phyloP scores from a whole-genome alignment of 2,888 invertebrate genomes.

The Encarsia formosa region DNA sequence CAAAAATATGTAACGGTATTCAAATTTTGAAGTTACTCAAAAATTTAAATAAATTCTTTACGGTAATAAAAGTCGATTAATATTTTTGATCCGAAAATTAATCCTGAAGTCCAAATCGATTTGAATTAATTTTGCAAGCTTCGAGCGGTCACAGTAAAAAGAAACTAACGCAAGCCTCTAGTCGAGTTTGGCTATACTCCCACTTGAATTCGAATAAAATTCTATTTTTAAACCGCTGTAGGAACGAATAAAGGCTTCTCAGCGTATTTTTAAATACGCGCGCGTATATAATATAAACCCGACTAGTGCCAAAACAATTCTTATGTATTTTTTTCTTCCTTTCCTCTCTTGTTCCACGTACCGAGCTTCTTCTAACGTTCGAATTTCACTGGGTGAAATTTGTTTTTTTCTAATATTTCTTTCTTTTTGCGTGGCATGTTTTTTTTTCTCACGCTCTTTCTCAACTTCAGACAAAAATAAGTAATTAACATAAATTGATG shows the following conservation, averaged over 20 bases:
- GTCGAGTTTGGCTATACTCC: not conserved
- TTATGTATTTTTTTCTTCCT: too few species aligned
- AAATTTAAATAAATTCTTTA: too few species aligned
- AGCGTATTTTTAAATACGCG: constrained; percentile 17
- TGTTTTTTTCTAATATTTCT: not conserved
- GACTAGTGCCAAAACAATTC: too few species aligned
- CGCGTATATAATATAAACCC: too few species aligned
- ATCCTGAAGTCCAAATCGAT: not conserved
- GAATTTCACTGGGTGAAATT: not conserved
- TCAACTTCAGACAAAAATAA: too few species aligned
- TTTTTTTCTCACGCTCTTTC: too few species aligned
- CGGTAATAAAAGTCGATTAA: too few species aligned
- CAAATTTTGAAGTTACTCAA: too few species aligned
- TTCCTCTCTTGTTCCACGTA: not conserved
- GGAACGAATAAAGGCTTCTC: constrained; percentile 17
- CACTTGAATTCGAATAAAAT: constrained; percentile 9
- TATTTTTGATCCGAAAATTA: not conserved
- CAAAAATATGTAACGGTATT: too few species aligned
- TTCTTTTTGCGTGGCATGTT: not conserved
- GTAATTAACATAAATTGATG: too few species aligned
- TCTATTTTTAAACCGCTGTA: constrained; percentile 15
- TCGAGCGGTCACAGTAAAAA: not conserved
- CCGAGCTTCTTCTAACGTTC: not conserved
- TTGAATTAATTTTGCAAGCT: not conserved
- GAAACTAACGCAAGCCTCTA: not conserved